These are phyloP conservation scores for Proterorhinus semilunaris DNA, from an alignment of 2,113 vertebrate genomes.

Conservation along the genomic window DNA sequence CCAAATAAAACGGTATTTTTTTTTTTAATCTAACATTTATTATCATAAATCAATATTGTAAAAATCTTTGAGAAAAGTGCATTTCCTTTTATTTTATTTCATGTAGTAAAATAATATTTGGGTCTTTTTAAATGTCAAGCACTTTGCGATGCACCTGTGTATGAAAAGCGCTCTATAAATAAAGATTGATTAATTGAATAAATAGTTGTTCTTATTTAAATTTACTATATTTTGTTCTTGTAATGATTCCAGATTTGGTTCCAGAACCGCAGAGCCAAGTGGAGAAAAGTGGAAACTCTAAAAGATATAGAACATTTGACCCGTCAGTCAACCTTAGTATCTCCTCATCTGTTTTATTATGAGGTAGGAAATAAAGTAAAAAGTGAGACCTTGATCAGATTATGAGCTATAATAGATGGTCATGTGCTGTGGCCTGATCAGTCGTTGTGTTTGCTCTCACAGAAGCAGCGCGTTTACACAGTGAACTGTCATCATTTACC, in stretches of 20 bases:
- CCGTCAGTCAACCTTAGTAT: slow-evolving; percentile 16
- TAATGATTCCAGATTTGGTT: slow-evolving; percentile 63
- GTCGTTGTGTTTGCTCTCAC: background rate
- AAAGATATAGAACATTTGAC: slow-evolving; percentile 44
- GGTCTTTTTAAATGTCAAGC: too few relatives aligned
- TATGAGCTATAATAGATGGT: background rate
- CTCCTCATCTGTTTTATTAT: slow-evolving; percentile 24
- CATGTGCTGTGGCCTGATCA: background rate
- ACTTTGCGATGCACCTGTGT: too few relatives aligned
- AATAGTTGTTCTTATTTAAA: too few relatives aligned
- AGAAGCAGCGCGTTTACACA: slow-evolving; percentile 28
- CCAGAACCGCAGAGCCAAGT: slow-evolving; percentile 68
- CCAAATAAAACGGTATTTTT: too few relatives aligned
- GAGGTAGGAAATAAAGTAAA: slow-evolving; percentile 38
- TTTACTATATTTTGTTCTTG: background rate
- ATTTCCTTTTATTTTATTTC: too few relatives aligned
- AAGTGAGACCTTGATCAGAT: background rate
- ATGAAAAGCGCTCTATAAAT: too few relatives aligned
- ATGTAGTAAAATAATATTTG: too few relatives aligned
- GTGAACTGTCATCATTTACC: slow-evolving; percentile 45
- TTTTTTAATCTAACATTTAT: too few relatives aligned
- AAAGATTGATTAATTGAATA: too few relatives aligned
- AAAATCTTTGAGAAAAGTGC: too few relatives aligned
- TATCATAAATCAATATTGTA: too few relatives aligned
- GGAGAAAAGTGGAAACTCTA: slow-evolving; percentile 62